A percentile compares a stretch with the other conserved stretches of the same genome.
Evolutionary conservation across 2,888 invertebrate genomes (phyloP).

Genomic region (Phragmatobia fuliginosa): DNA sequence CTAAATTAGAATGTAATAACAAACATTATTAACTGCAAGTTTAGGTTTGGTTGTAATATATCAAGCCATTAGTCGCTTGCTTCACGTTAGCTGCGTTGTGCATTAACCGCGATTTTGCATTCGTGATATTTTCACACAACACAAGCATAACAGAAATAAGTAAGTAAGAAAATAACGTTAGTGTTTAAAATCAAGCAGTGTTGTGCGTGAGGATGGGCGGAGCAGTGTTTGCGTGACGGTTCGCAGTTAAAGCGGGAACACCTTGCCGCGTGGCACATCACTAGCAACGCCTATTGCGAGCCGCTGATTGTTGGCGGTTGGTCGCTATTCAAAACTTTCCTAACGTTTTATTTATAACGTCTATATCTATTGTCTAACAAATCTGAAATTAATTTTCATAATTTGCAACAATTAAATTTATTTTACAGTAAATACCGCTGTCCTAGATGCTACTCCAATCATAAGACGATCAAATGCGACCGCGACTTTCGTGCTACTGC

Average conservation of each 20-base stretch:
- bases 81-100: not conserved
- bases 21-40: slow-evolving; percentile 47
- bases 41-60: slow-evolving; percentile 37
- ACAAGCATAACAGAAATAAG: slow-evolving; percentile 39
- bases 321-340: slow-evolving; percentile 52
- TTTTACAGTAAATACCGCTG: not conserved
- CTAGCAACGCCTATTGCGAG: slow-evolving; percentile 80
- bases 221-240: slow-evolving; percentile 77
- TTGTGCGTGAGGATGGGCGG: slow-evolving; percentile 82
- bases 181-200: slow-evolving; percentile 52
- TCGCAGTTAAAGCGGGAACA: slow-evolving; percentile 81
- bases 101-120: slow-evolving; percentile 23
- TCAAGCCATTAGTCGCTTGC: slow-evolving; percentile 39
- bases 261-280: slow-evolving; percentile 79
- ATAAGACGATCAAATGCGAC: too few species aligned
- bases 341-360: slow-evolving; percentile 27
- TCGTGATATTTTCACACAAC: slow-evolving; percentile 20
- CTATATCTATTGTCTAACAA: not conserved
- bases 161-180: slow-evolving; percentile 38
- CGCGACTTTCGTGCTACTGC: too few species aligned
- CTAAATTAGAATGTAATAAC: slow-evolving; percentile 46
- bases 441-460: not conserved
- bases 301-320: slow-evolving; percentile 60
- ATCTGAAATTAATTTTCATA: not conserved
- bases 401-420: not conserved